These are phyloP conservation scores for Chiroxiphia lanceolata DNA, from an alignment of 2,797 vertebrate genomes.

Conservation along the genomic window DNA sequence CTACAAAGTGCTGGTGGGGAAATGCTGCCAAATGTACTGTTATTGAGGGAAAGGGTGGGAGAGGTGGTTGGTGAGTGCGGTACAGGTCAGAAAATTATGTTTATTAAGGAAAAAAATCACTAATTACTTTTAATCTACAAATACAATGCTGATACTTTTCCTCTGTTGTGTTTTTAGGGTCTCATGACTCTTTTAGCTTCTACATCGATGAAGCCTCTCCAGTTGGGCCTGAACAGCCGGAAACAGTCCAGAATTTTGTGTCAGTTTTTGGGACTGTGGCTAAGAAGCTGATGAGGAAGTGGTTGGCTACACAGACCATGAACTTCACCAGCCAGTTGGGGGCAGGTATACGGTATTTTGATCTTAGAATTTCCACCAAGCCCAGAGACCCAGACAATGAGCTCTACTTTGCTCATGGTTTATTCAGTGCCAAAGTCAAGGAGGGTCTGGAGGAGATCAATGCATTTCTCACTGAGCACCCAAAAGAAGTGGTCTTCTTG, in stretches of 20 bases:
- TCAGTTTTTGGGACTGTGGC: slow-evolving; percentile 97
- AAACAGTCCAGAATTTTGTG: slow-evolving; percentile 98
- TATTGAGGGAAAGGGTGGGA: not conserved
- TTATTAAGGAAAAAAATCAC: not conserved
- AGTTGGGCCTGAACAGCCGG: slow-evolving; percentile 95
- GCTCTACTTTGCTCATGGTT: slow-evolving; percentile 95
- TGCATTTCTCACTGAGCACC: slow-evolving; percentile 86
- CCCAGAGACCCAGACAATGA: slow-evolving; percentile 96
- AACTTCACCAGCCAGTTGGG: slow-evolving; percentile 94
- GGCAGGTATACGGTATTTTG: slow-evolving; percentile 95
- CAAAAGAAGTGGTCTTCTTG: slow-evolving; percentile 92
- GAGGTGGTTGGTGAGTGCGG: not conserved
- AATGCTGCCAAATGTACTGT: not conserved
- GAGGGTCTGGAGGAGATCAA: slow-evolving; percentile 97
- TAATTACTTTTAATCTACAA: not conserved
- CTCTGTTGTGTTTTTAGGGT: slow-evolving; percentile 81
- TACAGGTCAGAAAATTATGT: not conserved
- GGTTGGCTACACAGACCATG: slow-evolving; percentile 98
- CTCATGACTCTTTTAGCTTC: slow-evolving; percentile 99
- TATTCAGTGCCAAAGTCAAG: slow-evolving; percentile 97
- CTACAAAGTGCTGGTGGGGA: not conserved
- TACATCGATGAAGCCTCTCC: slow-evolving; percentile 97
- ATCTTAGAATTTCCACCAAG: slow-evolving; percentile 98
- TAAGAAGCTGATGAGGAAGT: slow-evolving; percentile 98
- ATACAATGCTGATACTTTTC: not conserved